Conservation (phyloP, 1,140 invertebrate genomes). For the Homarus americanus region DNA sequence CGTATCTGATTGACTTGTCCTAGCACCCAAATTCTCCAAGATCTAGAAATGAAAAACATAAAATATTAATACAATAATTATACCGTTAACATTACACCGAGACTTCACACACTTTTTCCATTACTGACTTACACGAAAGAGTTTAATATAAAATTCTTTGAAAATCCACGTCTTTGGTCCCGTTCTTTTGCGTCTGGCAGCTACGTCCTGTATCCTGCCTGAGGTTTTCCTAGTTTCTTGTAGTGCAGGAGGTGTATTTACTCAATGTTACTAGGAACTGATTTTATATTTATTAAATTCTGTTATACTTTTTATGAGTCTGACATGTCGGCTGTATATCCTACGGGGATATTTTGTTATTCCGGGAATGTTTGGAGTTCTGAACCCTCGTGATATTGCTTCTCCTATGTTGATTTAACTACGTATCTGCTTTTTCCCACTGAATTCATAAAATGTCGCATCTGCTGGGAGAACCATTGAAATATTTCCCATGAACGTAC, state of each 20-base stretch:
- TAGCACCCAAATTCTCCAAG: no score
- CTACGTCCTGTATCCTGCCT: no score
- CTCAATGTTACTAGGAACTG: not conserved
- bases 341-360: not conserved
- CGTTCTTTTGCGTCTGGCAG: no score
- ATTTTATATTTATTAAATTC: not conserved
- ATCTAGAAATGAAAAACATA: no score
- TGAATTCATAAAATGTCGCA: not conserved
- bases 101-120: no score
- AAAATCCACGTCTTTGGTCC: no score
- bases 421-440: not conserved
- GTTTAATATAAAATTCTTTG: no score
- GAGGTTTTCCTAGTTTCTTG: not conserved
- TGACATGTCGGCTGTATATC: not conserved
- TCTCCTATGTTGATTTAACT: not conserved
- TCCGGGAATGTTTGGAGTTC: not conserved
- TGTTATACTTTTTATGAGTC: not conserved
- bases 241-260: no score
- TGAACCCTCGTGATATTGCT: not conserved
- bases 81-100: no score
- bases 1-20: no score
- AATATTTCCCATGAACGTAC: not conserved
- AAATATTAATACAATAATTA: no score
- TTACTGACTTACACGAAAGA: no score
- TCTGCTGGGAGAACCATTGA: not conserved